Evolutionary conservation across 2,888 invertebrate species (phyloP), one percentile per base, ranked within the genome.

Genomic region (Nomada goodeniana): DNA sequence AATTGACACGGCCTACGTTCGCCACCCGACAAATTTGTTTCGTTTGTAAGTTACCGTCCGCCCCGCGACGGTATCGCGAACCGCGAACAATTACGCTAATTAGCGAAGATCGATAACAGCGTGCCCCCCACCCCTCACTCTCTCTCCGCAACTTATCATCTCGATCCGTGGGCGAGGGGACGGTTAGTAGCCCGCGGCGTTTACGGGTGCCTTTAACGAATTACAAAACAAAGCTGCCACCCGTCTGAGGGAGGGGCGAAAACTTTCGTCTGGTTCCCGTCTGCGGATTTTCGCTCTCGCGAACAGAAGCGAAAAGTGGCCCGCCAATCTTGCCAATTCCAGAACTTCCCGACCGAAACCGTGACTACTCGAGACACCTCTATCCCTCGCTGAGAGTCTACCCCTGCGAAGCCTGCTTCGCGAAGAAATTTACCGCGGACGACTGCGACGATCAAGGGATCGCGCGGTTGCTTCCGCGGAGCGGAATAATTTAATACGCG

Each of bases 171-270:
- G 64, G 26, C 18, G 0, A 36, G 20, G 3, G 36, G 61, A 20
- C 26, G 61, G 52, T 61, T 5, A 42, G 52, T 69, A 55, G 75
- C 75, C 75, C 26, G 61, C 63, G 63, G 68, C 68, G 60, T n/a
- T 13, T 18, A 2, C 20, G 53, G 36, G 26, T 76, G 76, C 65
- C 77, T 83, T 83, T 82, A 83, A 83, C 77, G 82, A 83, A 83
- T 77, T 82, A 74, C 77, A 77, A 82, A 83, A 82, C 83, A 83
- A 83, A 82, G 70, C 82, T 36, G 36, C 42, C 36, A 15, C 3
- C 13, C 42, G 3, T 10, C 52, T n/a, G 55, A 67, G 36, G 18
- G 47, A 50, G 26, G 52, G 69, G 68, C 65, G 73, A 23, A 57
- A 83, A 83, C 74, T 82, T 83, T 77, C 61, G 29, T 20, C 44